These are phyloP conservation scores for Macroglossus sobrinus DNA, from an alignment of 2,113 vertebrate genomes.

Conservation along the genomic window DNA sequence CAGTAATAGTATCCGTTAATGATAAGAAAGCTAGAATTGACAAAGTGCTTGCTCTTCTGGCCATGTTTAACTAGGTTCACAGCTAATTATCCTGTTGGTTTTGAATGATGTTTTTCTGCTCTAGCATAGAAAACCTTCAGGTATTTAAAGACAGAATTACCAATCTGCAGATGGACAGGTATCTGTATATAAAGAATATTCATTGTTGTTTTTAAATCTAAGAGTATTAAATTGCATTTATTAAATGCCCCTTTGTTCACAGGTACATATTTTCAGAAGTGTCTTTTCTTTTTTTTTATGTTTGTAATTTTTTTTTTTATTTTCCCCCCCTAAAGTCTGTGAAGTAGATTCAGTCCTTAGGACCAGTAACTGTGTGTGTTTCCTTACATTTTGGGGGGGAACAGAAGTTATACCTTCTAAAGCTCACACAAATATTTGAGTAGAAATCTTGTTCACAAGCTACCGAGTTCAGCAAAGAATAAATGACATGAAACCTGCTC, in stretches of 20 bases:
- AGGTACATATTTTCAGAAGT: neutral
- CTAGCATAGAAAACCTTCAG: neutral
- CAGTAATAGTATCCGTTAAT: neutral
- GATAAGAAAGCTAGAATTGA: neutral
- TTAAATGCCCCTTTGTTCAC: neutral
- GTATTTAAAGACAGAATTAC: neutral
- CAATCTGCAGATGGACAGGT: neutral
- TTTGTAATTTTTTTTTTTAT: neutral
- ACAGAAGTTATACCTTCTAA: neutral
- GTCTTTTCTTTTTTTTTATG: neutral
- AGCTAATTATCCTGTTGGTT: neutral
- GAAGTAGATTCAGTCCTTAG: neutral
- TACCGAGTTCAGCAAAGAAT: neutral
- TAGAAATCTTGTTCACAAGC: neutral
- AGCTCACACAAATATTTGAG: neutral
- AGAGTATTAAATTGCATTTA: constrained; percentile 2
- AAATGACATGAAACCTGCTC: constrained; percentile 1
- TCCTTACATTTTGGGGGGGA: neutral
- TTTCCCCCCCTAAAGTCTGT: neutral
- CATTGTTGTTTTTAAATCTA: neutral
- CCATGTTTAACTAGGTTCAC: neutral
- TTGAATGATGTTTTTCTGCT: neutral
- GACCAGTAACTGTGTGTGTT: neutral
- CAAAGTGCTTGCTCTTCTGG: neutral
- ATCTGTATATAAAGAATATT: neutral